Conservation (phyloP, 2,113 vertebrate species). For the Collichthys lucidus region DNA sequence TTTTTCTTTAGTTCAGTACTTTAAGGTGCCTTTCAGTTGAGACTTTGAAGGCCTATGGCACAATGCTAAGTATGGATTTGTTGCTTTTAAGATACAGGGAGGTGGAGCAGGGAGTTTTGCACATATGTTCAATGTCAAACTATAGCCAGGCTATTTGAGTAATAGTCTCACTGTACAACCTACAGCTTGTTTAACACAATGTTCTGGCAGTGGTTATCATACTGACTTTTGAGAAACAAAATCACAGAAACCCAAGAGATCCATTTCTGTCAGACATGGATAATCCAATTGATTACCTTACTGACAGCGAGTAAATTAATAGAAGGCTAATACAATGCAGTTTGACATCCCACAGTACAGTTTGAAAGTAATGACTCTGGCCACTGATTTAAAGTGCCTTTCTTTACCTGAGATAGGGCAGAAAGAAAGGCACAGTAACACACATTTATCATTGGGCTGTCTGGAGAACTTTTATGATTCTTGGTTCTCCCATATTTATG, state of each 20-base stretch:
- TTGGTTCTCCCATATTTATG: conserved; percentile 47
- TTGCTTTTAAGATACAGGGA: background rate
- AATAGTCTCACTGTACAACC: background rate
- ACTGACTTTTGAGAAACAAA: conserved; percentile 4
- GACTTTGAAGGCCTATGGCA: background rate
- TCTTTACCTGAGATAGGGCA: conserved; percentile 44
- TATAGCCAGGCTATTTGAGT: background rate
- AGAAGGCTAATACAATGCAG: conserved; percentile 30
- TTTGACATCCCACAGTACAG: conserved; percentile 34
- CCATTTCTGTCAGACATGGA: conserved; percentile 29
- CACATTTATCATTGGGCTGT: conserved; percentile 51
- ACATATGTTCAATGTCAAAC: background rate
- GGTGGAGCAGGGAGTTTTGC: no score
- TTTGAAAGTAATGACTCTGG: conserved; percentile 46
- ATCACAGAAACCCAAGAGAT: background rate
- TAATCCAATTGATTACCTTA: conserved; percentile 35
- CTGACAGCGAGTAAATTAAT: conserved; percentile 38
- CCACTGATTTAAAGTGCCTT: conserved; percentile 39
- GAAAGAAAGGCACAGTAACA: conserved; percentile 32
- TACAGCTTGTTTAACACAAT: background rate
- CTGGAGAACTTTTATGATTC: conserved; percentile 42
- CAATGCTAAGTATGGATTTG: background rate
- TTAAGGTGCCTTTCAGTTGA: background rate
- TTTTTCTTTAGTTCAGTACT: background rate
- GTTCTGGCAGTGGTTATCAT: conserved; percentile 1